Percentiles rank a stretch among this genome's conserved stretches.
phyloP scores from a whole-genome alignment of 2,797 vertebrate species.

The Brachymystax lenok region DNA sequence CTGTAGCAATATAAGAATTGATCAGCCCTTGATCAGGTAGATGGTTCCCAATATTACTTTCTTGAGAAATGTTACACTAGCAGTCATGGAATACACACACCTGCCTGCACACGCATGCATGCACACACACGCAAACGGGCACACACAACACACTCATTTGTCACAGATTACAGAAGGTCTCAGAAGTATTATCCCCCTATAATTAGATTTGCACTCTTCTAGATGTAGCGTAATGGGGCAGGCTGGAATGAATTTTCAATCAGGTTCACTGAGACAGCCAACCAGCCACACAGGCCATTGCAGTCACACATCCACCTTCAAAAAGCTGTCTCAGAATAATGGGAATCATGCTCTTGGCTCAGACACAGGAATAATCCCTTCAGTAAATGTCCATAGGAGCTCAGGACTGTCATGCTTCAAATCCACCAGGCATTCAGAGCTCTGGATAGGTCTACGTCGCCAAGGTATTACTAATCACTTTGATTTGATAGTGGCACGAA shows the following conservation, averaged over 20 bases:
- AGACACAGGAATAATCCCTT: too few relatives aligned
- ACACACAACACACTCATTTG: background rate
- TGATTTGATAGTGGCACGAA: too few relatives aligned
- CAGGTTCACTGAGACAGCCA: background rate
- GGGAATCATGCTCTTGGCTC: background rate
- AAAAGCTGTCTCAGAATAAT: background rate
- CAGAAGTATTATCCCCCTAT: conserved; percentile 1
- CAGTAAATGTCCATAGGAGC: background rate
- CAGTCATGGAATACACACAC: background rate
- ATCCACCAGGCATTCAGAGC: background rate
- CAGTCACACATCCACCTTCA: conserved; percentile 3
- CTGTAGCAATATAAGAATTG: background rate
- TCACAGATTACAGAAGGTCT: conserved; percentile 3
- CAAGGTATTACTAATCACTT: too few relatives aligned
- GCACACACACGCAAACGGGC: background rate
- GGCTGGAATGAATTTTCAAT: background rate
- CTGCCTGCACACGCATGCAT: background rate
- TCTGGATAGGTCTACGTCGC: background rate
- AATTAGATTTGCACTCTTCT: background rate
- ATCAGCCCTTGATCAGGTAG: background rate
- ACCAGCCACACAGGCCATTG: background rate
- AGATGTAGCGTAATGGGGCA: background rate
- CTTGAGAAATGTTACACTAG: background rate
- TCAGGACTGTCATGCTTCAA: background rate
- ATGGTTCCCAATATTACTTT: background rate